phyloP scores from a whole-genome alignment of 2,888 invertebrate species.

The Brenthis hecate region DNA sequence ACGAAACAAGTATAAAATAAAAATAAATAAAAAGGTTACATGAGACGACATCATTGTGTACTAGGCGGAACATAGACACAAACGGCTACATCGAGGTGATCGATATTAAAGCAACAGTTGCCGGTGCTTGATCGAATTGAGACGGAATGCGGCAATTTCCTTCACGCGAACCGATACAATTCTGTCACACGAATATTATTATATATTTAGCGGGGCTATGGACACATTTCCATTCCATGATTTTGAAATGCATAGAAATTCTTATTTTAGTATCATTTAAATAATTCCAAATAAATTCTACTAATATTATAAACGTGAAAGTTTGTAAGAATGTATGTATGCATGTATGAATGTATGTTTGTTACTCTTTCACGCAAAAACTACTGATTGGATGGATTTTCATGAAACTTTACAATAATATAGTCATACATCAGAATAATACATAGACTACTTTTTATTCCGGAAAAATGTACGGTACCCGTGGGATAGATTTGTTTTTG shows the following conservation, averaged over 20 bases:
- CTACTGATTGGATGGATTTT: no score
- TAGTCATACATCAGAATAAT: no score
- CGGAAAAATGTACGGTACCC: no score
- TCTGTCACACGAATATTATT: slow-evolving; percentile 21
- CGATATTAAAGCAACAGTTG: slow-evolving; percentile 38
- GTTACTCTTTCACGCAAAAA: no score
- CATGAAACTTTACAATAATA: no score
- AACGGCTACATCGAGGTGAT: slow-evolving; percentile 27
- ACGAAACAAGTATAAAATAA: neutral
- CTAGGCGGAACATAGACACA: slow-evolving; percentile 11
- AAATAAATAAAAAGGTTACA: neutral
- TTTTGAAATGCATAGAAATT: neutral
- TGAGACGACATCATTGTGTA: slow-evolving; percentile 8
- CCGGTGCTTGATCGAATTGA: slow-evolving; percentile 36
- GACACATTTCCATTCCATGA: no score
- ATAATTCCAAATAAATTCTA: neutral
- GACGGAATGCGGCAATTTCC: slow-evolving; percentile 39
- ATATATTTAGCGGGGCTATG: neutral
- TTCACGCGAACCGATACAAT: slow-evolving; percentile 38
- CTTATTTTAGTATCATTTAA: neutral
- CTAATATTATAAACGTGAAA: no score
- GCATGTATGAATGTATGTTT: no score
- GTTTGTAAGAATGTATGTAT: no score
- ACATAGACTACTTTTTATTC: no score
- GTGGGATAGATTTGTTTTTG: no score